phyloP scores from a whole-genome alignment of 2,888 invertebrate species.

The Mesorhabditis sp. region DNA sequence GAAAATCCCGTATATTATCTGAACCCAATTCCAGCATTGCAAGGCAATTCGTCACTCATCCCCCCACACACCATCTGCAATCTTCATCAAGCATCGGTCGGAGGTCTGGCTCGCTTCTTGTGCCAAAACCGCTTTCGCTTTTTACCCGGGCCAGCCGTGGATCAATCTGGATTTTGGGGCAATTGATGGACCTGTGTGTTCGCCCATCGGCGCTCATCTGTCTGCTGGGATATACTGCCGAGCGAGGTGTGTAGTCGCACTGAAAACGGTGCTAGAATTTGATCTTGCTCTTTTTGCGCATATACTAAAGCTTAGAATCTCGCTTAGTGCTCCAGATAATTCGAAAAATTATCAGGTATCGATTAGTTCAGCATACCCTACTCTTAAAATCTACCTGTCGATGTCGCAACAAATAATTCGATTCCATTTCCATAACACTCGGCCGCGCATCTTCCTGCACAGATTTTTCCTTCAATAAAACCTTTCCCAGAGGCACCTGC shows the following conservation, averaged over 20 bases:
- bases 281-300: not conserved
- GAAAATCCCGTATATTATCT: not conserved
- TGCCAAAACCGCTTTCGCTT: slow-evolving; percentile 51
- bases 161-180: slow-evolving; percentile 22
- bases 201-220: slow-evolving; percentile 14
- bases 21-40: not conserved
- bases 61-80: slow-evolving; percentile 26
- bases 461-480: slow-evolving; percentile 7
- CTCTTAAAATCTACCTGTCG: not conserved
- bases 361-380: not conserved
- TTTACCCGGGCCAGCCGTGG: slow-evolving; percentile 47
- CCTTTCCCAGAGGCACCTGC: slow-evolving; percentile 34
- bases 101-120: slow-evolving; percentile 54
- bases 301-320: not conserved
- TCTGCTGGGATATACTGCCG: slow-evolving; percentile 29
- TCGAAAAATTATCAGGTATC: not conserved
- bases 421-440: slow-evolving; percentile 4
- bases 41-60: not conserved
- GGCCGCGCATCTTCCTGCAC: not conserved
- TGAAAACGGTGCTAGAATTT: not conserved
- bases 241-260: not conserved
- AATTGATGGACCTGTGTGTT: slow-evolving; percentile 4
- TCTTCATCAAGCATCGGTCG: slow-evolving; percentile 43
- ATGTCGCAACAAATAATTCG: not conserved
- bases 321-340: not conserved